Conservation (phyloP, 1,140 invertebrate species). For the Popillia japonica region DNA sequence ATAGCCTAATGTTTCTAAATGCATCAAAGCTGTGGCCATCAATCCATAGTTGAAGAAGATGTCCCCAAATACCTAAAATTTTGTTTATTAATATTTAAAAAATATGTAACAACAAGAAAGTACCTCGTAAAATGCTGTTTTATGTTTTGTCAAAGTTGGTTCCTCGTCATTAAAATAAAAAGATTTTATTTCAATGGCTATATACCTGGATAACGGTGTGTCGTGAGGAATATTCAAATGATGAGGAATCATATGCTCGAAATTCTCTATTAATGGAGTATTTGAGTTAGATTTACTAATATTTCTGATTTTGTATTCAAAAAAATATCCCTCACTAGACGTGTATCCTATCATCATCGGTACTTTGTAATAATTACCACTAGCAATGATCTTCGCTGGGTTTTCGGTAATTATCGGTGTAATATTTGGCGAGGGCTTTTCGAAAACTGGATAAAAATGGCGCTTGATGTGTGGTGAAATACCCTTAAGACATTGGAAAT, state of each 20-base stretch:
- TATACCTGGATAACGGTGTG: constrained; percentile 58
- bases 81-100: background rate
- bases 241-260: constrained; percentile 61
- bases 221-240: constrained; percentile 60
- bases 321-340: constrained; percentile 59
- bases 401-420: constrained; percentile 54
- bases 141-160: constrained; percentile 57
- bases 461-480: constrained; percentile 4
- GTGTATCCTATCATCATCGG: constrained; percentile 61
- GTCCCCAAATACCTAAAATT: background rate
- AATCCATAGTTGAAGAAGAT: background rate
- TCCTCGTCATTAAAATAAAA: constrained; percentile 63
- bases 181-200: constrained; percentile 63
- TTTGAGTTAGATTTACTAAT: constrained; percentile 54
- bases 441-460: constrained; percentile 61
- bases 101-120: background rate
- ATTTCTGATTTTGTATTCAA: constrained; percentile 52
- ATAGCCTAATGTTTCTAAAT: constrained; percentile 58
- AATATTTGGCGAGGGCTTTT: constrained; percentile 56
- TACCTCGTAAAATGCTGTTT: constrained; percentile 50
- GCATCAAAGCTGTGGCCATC: constrained; percentile 58
- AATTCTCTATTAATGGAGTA: constrained; percentile 59
- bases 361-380: constrained; percentile 59
- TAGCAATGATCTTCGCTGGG: constrained; percentile 58
- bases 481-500: background rate